A percentile compares a stretch with the other conserved stretches of the same genome.
These are phyloP conservation scores for Halcyon senegalensis DNA, from an alignment of 2,113 vertebrate species.

Conservation along the genomic window DNA sequence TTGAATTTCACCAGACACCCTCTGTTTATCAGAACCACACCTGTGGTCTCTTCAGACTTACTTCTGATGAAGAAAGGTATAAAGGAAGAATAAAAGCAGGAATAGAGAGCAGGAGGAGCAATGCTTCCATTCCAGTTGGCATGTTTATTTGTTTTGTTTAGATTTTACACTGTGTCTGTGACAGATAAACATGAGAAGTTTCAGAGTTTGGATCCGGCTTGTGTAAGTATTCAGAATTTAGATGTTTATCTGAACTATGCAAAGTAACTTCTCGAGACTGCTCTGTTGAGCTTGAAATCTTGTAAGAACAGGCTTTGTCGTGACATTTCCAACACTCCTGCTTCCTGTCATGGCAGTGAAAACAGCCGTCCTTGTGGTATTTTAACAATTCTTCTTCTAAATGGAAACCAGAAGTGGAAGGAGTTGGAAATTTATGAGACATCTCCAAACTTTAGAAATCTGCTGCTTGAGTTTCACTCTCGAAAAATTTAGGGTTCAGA, in stretches of 20 bases:
- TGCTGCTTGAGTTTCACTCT: background rate
- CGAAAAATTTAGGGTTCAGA: background rate
- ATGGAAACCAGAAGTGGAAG: slow-evolving; percentile 42
- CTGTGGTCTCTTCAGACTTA: background rate
- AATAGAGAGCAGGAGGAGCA: background rate
- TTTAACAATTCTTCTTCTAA: slow-evolving; percentile 54
- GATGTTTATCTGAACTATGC: slow-evolving; percentile 1
- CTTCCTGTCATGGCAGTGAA: slow-evolving; percentile 63
- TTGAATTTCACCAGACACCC: background rate
- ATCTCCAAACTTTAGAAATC: background rate
- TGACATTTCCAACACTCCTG: slow-evolving; percentile 54
- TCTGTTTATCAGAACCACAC: background rate
- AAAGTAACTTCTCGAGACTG: background rate
- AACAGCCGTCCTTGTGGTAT: background rate
- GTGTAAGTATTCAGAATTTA: background rate
- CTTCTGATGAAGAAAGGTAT: background rate
- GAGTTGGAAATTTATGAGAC: background rate
- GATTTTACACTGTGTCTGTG: background rate
- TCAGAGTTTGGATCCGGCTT: background rate
- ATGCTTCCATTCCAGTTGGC: background rate
- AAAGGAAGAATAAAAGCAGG: background rate
- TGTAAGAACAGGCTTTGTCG: background rate
- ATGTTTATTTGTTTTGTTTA: background rate
- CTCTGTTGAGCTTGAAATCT: slow-evolving; percentile 15
- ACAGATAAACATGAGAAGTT: background rate